Percentiles rank a stretch among this genome's conserved stretches.
Conservation (phyloP, 1,140 invertebrate species). For the Lepidurus packardi region DNA sequence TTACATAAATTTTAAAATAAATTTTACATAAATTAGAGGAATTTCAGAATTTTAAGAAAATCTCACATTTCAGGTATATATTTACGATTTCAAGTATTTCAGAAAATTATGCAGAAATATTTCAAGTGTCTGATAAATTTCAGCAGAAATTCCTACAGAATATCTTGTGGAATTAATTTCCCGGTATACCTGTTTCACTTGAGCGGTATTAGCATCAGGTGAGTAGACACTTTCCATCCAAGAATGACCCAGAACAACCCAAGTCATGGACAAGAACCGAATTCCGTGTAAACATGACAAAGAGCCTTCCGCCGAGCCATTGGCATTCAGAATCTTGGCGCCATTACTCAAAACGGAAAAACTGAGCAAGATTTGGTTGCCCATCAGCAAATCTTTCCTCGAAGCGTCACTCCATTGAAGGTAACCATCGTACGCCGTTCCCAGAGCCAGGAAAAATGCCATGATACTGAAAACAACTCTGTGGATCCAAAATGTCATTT, state of each 20-base stretch:
- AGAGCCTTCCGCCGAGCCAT: conserved; percentile 51
- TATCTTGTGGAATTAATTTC: not conserved
- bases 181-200: not conserved
- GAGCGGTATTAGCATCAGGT: not conserved
- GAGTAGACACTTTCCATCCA: conserved; percentile 61
- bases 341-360: conserved; percentile 43
- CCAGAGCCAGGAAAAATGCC: not conserved
- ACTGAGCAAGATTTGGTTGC: conserved; percentile 34
- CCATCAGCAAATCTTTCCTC: not conserved
- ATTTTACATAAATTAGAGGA: not conserved
- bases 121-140: conserved; percentile 51
- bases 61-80: not conserved
- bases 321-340: conserved; percentile 42
- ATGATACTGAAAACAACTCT: not conserved
- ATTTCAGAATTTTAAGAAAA: not conserved
- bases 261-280: conserved; percentile 73
- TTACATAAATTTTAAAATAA: conserved; percentile 8
- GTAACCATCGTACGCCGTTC: conserved; percentile 27
- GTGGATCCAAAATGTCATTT: not conserved
- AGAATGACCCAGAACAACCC: conserved; percentile 88
- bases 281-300: conserved; percentile 76
- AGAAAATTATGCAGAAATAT: conserved; percentile 28
- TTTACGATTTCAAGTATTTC: conserved; percentile 34
- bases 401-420: not conserved
- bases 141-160: not conserved